Conservation (phyloP, 2,888 invertebrate genomes). For the Itoplectis maculator region DNA sequence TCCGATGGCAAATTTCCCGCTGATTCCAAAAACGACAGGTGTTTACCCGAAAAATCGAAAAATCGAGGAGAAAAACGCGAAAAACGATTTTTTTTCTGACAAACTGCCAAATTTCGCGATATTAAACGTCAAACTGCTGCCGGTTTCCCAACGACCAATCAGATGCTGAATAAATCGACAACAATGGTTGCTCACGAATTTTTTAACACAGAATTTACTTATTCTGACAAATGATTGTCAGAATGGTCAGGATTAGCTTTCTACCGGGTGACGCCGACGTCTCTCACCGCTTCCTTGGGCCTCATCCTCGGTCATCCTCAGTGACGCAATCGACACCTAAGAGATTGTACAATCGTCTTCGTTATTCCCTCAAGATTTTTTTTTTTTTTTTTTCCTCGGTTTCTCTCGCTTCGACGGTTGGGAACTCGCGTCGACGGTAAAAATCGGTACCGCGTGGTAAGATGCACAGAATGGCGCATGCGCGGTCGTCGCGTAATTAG, state of each 20-base stretch:
- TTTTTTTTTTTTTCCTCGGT: slow-evolving; percentile 1
- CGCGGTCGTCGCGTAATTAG: slow-evolving; percentile 3
- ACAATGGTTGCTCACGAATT: too few relatives aligned
- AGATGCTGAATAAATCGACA: too few relatives aligned
- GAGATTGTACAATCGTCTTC: slow-evolving; percentile 11
- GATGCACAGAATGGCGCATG: too few relatives aligned
- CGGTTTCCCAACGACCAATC: too few relatives aligned
- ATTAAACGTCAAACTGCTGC: too few relatives aligned
- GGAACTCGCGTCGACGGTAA: not conserved
- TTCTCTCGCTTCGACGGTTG: not conserved
- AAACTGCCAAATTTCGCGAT: too few relatives aligned
- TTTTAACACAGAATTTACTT: too few relatives aligned
- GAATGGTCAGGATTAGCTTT: slow-evolving; percentile 77
- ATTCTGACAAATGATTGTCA: slow-evolving; percentile 78
- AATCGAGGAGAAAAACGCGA: too few relatives aligned
- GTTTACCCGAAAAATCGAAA: too few relatives aligned
- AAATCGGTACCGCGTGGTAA: not conserved
- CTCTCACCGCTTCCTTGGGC: slow-evolving; percentile 29
- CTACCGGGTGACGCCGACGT: slow-evolving; percentile 66
- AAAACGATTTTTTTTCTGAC: too few relatives aligned
- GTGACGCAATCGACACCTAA: slow-evolving; percentile 73
- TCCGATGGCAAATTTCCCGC: too few relatives aligned
- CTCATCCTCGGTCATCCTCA: slow-evolving; percentile 72
- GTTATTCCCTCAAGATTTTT: slow-evolving; percentile 8
- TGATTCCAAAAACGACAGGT: too few relatives aligned